Evolutionary conservation across 92 coral and sea anemone species (phyloP).

Genomic region (Paramuricea clavata): DNA sequence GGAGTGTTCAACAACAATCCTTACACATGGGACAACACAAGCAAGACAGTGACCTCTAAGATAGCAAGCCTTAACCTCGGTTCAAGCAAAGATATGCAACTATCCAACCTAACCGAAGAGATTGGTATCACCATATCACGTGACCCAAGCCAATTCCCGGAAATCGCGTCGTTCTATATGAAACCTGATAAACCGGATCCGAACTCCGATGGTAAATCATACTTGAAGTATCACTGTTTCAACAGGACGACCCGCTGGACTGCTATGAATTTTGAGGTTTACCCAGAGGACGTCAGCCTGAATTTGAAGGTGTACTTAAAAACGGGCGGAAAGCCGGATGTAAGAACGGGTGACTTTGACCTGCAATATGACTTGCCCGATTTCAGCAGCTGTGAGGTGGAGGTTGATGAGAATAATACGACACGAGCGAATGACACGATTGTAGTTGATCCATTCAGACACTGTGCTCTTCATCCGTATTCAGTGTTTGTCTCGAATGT

Average conservation of each 20-base stretch:
- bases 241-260: slow-evolving; percentile 60
- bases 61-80: slow-evolving; percentile 55
- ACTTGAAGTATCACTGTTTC: slow-evolving; percentile 70
- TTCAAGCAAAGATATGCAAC: not conserved
- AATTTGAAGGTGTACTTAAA: slow-evolving; percentile 54
- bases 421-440: not conserved
- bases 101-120: slow-evolving; percentile 63
- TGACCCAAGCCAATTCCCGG: slow-evolving; percentile 65
- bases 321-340: slow-evolving; percentile 68
- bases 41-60: slow-evolving; percentile 69
- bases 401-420: slow-evolving; percentile 25
- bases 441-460: slow-evolving; percentile 58
- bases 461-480: slow-evolving; percentile 79
- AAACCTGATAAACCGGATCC: slow-evolving; percentile 49
- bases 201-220: slow-evolving; percentile 42
- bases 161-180: slow-evolving; percentile 46
- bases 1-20: slow-evolving; percentile 55
- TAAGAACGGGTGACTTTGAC: slow-evolving; percentile 54
- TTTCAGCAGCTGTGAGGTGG: slow-evolving; percentile 68
- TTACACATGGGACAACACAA: slow-evolving; percentile 79
- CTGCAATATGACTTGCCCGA: slow-evolving; percentile 80
- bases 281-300: slow-evolving; percentile 68
- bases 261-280: slow-evolving; percentile 76
- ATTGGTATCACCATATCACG: slow-evolving; percentile 76
- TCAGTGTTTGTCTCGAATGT: slow-evolving; percentile 65